These are phyloP conservation scores for Labeo rohita DNA, from an alignment of 2,113 vertebrate genomes.

Conservation along the genomic window DNA sequence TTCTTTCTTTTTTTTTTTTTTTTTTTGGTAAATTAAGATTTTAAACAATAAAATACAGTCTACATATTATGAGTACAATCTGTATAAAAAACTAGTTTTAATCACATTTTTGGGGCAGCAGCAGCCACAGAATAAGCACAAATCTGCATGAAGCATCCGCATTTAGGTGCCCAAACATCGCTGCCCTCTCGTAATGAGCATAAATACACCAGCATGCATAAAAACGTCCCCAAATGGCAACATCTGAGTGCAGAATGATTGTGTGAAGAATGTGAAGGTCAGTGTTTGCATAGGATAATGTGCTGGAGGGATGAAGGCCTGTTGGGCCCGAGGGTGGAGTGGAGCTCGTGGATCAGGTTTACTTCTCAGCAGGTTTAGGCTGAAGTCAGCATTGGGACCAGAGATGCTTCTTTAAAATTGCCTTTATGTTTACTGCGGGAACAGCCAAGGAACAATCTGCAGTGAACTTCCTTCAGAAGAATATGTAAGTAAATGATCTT, in stretches of 20 bases:
- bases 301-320: constrained; percentile 62
- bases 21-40: neutral
- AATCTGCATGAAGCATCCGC: neutral
- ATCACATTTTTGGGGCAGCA: neutral
- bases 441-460: constrained; percentile 61
- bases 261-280: constrained; percentile 15
- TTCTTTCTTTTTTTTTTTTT: neutral
- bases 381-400: constrained; percentile 63
- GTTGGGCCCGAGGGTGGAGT: constrained; percentile 74
- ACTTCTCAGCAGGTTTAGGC: constrained; percentile 55
- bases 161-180: neutral
- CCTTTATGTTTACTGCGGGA: constrained; percentile 63
- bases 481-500: constrained; percentile 70
- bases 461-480: constrained; percentile 59
- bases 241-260: neutral
- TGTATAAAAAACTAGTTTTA: neutral
- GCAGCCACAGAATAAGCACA: neutral
- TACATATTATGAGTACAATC: neutral
- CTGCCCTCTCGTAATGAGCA: too few species aligned
- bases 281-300: constrained; percentile 48
- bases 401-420: constrained; percentile 71
- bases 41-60: neutral
- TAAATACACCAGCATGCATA: neutral
- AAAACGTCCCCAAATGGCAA: neutral
- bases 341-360: constrained; percentile 71